phyloP scores from a whole-genome alignment of 2,113 vertebrate genomes.

The Nycticryphes semicollaris region DNA sequence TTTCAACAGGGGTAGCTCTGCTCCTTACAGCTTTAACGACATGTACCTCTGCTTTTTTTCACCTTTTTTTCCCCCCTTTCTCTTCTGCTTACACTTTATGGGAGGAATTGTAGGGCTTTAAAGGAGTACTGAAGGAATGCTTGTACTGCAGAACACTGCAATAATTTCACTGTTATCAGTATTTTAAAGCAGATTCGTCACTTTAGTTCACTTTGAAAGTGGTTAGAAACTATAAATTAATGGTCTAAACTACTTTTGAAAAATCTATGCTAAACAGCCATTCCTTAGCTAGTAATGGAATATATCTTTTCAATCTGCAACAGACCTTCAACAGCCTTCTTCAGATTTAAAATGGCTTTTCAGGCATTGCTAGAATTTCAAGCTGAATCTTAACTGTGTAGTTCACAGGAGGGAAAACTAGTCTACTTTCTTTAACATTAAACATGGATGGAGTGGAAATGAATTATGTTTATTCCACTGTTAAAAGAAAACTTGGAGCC shows the following conservation, averaged over 20 bases:
- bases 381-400: not conserved
- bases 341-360: slow-evolving; percentile 8
- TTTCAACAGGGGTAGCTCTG: not conserved
- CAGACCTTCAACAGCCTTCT: not conserved
- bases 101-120: not conserved
- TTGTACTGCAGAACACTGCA: not conserved
- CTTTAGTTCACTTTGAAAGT: not conserved
- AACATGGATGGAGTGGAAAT: slow-evolving; percentile 40
- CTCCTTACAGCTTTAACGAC: not conserved
- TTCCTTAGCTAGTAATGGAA: not conserved
- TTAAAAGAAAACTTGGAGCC: slow-evolving; percentile 60
- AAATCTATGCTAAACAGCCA: not conserved
- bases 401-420: slow-evolving; percentile 8
- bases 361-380: not conserved
- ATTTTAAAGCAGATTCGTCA: not conserved
- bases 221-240: not conserved
- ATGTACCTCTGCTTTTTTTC: not conserved
- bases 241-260: not conserved
- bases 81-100: not conserved
- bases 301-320: not conserved
- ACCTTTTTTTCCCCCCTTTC: fast-evolving
- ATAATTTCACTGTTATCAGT: not conserved
- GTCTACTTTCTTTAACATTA: slow-evolving; percentile 53
- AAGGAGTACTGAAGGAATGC: not conserved
- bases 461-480: slow-evolving; percentile 62